Conservation (phyloP, 2,888 invertebrate species). For the Laspeyria flexula region DNA sequence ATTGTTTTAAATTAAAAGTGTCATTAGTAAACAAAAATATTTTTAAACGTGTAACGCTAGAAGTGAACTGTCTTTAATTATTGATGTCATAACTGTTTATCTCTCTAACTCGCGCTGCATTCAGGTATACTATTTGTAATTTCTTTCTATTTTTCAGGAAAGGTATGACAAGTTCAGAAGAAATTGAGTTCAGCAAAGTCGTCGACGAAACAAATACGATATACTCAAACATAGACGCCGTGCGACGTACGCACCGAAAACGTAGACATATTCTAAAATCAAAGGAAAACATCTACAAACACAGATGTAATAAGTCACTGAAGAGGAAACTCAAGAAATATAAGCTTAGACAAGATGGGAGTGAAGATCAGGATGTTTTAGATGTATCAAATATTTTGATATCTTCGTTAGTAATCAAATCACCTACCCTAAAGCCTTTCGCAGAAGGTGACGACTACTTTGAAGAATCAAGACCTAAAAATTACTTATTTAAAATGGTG, state of each 20-base stretch:
- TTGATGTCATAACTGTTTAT: neutral
- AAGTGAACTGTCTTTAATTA: neutral
- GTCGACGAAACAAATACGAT: conserved; percentile 36
- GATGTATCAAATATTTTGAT: conserved; percentile 70
- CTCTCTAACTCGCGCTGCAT: too few species aligned
- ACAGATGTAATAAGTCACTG: conserved; percentile 63
- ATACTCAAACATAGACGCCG: conserved; percentile 17
- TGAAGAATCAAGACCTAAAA: conserved; percentile 56
- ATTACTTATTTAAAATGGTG: conserved; percentile 75
- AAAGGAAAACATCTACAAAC: conserved; percentile 63
- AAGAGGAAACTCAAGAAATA: conserved; percentile 75
- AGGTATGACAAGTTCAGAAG: conserved; percentile 71
- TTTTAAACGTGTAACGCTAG: too few species aligned
- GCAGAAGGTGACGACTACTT: conserved; percentile 29
- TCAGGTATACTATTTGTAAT: too few species aligned
- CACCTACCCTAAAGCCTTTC: conserved; percentile 49
- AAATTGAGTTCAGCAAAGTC: conserved; percentile 29
- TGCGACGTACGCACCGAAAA: conserved; percentile 33
- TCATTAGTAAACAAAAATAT: too few species aligned
- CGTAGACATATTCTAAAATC: conserved; percentile 52
- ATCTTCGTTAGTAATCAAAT: conserved; percentile 65
- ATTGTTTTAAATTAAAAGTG: too few species aligned
- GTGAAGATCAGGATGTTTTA: conserved; percentile 75
- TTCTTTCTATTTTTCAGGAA: conserved; percentile 60
- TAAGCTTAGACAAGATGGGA: conserved; percentile 72